Conservation (phyloP, 2,113 vertebrate species). For the Malurus alboscapulatus region DNA sequence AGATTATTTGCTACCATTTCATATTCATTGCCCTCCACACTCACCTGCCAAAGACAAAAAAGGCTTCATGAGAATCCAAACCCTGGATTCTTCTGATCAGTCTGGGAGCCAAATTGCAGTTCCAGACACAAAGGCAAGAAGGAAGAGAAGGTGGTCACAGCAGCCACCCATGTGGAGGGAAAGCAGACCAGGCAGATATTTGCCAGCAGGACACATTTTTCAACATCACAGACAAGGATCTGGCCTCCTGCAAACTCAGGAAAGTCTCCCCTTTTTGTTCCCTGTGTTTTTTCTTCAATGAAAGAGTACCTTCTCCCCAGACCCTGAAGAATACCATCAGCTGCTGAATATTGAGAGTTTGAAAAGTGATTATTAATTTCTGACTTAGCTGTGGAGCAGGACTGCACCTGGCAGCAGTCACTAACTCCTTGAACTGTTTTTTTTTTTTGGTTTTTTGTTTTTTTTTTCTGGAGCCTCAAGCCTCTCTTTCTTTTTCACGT, state of each 20-base stretch:
- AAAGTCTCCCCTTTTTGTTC: neutral
- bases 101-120: neutral
- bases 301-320: neutral
- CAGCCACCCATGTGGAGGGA: accelerated
- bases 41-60: neutral
- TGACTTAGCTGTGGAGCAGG: neutral
- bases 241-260: neutral
- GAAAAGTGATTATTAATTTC: neutral
- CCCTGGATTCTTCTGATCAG: neutral
- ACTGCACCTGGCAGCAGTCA: neutral
- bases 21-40: accelerated
- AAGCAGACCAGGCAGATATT: accelerated
- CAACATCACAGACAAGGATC: neutral
- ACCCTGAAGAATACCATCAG: neutral
- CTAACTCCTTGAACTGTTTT: neutral
- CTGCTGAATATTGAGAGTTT: neutral
- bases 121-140: neutral
- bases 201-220: neutral
- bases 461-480: neutral
- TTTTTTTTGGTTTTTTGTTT: no score
- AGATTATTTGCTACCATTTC: neutral
- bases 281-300: neutral
- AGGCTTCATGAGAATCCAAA: neutral
- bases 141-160: accelerated
- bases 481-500: neutral